Evolutionary conservation across 1,140 invertebrate genomes (phyloP).

Genomic region (Drosophila ironensis): DNA sequence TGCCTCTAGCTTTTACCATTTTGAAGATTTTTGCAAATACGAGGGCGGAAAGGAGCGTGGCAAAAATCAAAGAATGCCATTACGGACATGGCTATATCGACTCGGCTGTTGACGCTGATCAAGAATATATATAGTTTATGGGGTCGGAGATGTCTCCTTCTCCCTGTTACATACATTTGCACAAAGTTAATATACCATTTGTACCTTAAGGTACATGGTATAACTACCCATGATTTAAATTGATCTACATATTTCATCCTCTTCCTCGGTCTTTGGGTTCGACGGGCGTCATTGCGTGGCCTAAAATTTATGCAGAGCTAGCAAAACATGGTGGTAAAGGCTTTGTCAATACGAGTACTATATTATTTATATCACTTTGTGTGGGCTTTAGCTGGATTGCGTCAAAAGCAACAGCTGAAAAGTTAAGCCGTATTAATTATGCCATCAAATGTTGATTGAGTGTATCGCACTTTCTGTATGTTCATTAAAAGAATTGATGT

Average conservation of each 20-base stretch:
- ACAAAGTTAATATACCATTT: too few relatives aligned
- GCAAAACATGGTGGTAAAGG: slow-evolving; percentile 33
- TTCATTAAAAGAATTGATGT: background rate
- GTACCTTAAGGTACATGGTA: too few relatives aligned
- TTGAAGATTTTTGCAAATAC: too few relatives aligned
- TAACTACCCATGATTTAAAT: background rate
- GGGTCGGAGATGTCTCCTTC: too few relatives aligned
- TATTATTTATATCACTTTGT: slow-evolving; percentile 35
- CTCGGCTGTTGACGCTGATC: too few relatives aligned
- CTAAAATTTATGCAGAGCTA: slow-evolving; percentile 37
- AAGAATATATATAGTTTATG: too few relatives aligned
- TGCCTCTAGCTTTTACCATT: too few relatives aligned
- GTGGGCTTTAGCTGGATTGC: slow-evolving; percentile 15
- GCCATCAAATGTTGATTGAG: slow-evolving; percentile 38
- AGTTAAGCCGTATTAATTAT: slow-evolving; percentile 38
- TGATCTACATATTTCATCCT: background rate
- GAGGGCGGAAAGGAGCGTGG: too few relatives aligned
- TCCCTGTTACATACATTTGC: too few relatives aligned
- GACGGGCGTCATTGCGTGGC: slow-evolving; percentile 17
- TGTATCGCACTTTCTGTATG: slow-evolving; percentile 8
- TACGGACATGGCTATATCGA: too few relatives aligned
- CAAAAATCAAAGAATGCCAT: too few relatives aligned
- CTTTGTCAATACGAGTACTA: slow-evolving; percentile 44
- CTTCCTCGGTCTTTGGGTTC: slow-evolving; percentile 1
- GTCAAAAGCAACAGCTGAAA: slow-evolving; percentile 29